Percentiles rank a stretch among this genome's conserved stretches.
phyloP scores from a whole-genome alignment of 2,888 invertebrate genomes.

The Aspidiotus destructor region DNA sequence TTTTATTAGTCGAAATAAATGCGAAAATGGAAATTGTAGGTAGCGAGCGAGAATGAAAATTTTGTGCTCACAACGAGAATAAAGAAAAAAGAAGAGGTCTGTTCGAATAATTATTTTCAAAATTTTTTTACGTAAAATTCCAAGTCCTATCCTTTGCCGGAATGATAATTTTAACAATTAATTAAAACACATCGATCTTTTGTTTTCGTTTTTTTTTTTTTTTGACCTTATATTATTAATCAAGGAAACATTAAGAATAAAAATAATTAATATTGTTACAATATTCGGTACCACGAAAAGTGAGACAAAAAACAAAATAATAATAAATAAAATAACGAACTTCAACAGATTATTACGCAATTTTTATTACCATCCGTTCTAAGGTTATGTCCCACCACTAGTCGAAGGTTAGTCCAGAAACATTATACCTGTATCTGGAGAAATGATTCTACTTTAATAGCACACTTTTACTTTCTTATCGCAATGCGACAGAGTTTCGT shows the following conservation, averaged over 20 bases:
- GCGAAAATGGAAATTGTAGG: too few relatives aligned
- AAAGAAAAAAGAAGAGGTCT: too few relatives aligned
- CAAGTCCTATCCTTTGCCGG: too few relatives aligned
- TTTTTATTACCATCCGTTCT: constrained; percentile 24
- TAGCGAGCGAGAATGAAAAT: too few relatives aligned
- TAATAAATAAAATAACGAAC: constrained; percentile 1
- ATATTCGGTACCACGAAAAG: neutral
- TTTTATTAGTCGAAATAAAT: too few relatives aligned
- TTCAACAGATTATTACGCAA: constrained; percentile 21
- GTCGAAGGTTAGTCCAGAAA: constrained; percentile 31
- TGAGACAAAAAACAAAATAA: constrained; percentile 1
- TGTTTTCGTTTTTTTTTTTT: too few relatives aligned
- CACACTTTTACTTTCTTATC: constrained; percentile 31
- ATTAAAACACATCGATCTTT: too few relatives aligned
- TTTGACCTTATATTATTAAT: neutral
- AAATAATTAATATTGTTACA: neutral
- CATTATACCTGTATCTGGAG: constrained; percentile 27
- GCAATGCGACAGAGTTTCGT: constrained; percentile 29
- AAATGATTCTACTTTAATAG: constrained; percentile 30
- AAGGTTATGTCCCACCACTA: constrained; percentile 31
- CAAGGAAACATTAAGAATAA: constrained; percentile 16
- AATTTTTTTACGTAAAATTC: too few relatives aligned
- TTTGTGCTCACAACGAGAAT: too few relatives aligned
- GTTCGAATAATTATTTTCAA: too few relatives aligned
- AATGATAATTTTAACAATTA: too few relatives aligned